Conservation (phyloP, 2,888 invertebrate genomes). For the Sclerodermus sp. region DNA sequence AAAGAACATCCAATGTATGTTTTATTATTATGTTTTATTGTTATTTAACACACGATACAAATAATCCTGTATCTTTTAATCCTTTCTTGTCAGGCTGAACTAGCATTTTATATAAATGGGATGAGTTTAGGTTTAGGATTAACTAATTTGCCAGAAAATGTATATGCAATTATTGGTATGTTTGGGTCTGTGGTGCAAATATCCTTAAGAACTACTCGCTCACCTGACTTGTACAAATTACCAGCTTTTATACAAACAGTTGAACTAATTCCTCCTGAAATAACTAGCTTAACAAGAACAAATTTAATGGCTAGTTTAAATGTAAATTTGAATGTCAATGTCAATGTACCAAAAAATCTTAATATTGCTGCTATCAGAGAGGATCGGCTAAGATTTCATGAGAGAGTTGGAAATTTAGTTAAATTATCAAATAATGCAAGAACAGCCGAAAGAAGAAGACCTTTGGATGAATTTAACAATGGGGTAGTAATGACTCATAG, state of each 20-base stretch:
- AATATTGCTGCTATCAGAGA: slow-evolving; percentile 48
- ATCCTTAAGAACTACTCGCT: slow-evolving; percentile 61
- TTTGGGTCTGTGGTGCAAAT: slow-evolving; percentile 85
- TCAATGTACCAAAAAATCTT: slow-evolving; percentile 53
- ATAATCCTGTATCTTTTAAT: slow-evolving; percentile 10
- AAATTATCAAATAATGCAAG: slow-evolving; percentile 81
- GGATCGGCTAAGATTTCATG: slow-evolving; percentile 82
- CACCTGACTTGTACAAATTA: slow-evolving; percentile 9
- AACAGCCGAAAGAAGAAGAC: slow-evolving; percentile 84
- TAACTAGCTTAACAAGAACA: slow-evolving; percentile 49
- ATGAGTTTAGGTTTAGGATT: slow-evolving; percentile 87
- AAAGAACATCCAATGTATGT: slow-evolving; percentile 74
- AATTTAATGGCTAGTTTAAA: slow-evolving; percentile 55
- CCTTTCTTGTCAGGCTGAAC: slow-evolving; percentile 66
- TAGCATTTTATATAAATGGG: slow-evolving; percentile 88
- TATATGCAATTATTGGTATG: slow-evolving; percentile 79
- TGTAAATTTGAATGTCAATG: slow-evolving; percentile 54
- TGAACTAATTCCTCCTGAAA: slow-evolving; percentile 49
- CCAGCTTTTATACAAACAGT: slow-evolving; percentile 40
- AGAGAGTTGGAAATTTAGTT: slow-evolving; percentile 84
- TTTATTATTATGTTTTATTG: neutral
- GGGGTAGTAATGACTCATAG: slow-evolving; percentile 95
- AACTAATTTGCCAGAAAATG: slow-evolving; percentile 71
- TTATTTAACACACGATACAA: neutral
- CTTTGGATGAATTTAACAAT: slow-evolving; percentile 93